phyloP scores from a whole-genome alignment of 1,140 invertebrate species.

The Brachionus angularis region DNA sequence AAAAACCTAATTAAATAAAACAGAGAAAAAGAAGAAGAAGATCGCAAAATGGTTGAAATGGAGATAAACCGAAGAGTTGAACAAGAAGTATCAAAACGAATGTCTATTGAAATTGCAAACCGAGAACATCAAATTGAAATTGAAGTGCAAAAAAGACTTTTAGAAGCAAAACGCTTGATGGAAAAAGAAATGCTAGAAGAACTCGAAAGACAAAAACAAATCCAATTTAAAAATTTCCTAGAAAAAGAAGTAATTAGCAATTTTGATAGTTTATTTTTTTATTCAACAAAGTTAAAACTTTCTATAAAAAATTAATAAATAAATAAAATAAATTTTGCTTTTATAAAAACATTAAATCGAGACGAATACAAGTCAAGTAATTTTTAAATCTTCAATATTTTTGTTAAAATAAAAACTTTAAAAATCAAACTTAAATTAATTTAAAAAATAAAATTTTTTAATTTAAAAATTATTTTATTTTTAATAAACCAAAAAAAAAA shows the following conservation, averaged over 20 bases:
- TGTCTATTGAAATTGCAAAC: not conserved
- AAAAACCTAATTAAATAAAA: too few species aligned
- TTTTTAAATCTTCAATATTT: constrained; percentile 4
- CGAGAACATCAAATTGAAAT: constrained; percentile 1
- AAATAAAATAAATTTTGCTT: not conserved
- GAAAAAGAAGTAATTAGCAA: constrained; percentile 42
- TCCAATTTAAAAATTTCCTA: constrained; percentile 28
- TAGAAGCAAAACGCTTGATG: constrained; percentile 3
- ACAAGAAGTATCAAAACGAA: not conserved
- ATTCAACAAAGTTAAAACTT: not conserved
- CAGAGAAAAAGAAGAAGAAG: not conserved
- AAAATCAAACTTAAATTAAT: too few species aligned
- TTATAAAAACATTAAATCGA: not conserved
- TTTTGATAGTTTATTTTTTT: not conserved
- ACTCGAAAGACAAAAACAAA: constrained; percentile 26
- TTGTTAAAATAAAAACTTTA: too few species aligned
- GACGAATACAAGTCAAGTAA: not conserved
- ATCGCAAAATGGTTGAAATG: not conserved
- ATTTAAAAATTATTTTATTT: not conserved
- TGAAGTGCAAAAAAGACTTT: constrained; percentile 11
- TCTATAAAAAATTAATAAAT: not conserved
- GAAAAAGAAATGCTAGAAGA: constrained; percentile 36
- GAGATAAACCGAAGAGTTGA: not conserved
- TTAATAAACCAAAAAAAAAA: too few species aligned
- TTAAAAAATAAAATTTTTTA: constrained; percentile 6